These are phyloP conservation scores for Labeo catla DNA, from an alignment of 2,113 vertebrate genomes.

Conservation along the genomic window DNA sequence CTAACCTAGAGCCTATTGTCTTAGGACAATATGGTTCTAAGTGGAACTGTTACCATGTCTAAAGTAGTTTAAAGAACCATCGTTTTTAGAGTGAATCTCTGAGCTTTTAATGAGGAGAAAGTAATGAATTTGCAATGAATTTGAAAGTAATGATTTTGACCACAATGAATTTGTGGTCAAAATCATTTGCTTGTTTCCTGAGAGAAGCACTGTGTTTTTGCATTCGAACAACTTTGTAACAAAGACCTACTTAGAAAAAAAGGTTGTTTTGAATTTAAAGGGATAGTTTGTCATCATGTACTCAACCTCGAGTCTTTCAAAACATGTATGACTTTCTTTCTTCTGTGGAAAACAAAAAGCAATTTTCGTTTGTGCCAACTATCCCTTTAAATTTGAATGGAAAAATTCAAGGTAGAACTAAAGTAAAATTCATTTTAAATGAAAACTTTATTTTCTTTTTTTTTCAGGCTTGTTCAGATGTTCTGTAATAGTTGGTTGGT, in stretches of 20 bases:
- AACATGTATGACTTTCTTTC: neutral
- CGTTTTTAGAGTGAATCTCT: too few relatives aligned
- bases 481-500: neutral
- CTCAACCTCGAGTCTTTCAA: neutral
- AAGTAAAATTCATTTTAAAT: neutral
- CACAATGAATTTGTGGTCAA: too few relatives aligned
- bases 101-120: too few relatives aligned
- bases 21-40: too few relatives aligned
- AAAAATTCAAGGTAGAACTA: neutral
- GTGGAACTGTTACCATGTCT: too few relatives aligned
- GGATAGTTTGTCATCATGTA: neutral
- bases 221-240: neutral
- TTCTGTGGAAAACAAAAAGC: too few relatives aligned
- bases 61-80: too few relatives aligned
- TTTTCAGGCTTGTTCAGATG: constrained; percentile 26
- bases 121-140: too few relatives aligned
- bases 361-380: neutral
- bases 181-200: neutral
- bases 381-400: neutral
- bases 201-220: neutral
- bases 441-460: neutral
- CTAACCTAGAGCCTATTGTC: too few relatives aligned
- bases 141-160: too few relatives aligned
- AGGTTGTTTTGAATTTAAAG: neutral
- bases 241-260: too few relatives aligned